Evolutionary conservation across 2,888 invertebrate genomes (phyloP), one percentile per base, ranked within the genome.

Genomic region (Melanchra persicariae): DNA sequence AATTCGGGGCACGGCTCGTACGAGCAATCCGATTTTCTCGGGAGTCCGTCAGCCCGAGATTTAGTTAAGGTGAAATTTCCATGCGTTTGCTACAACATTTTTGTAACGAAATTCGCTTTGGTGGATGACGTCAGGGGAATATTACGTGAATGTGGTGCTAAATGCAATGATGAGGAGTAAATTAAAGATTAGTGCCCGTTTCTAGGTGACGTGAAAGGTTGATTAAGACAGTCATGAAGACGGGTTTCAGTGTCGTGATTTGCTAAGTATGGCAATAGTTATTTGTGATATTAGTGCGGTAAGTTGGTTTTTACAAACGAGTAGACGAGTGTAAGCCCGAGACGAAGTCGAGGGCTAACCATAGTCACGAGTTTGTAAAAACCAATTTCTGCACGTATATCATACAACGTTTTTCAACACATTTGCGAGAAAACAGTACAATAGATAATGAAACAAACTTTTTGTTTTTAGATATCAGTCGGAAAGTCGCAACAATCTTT

Each of bases 21-120:
- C 59, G 63, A 67, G 72, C 85, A 89, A 89, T 88, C 87, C 74
- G 88, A 89, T 89, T 89, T 89, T 81, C 75, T 74, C 74, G 61
- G 79, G 83, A n/a, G 80, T 79, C 77, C 81, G 74, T 65, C 70
- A 74, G 65, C 69, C 82, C 57, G 81, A 85, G 86, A 88, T 88
- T 88, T 75, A 80, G 84, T 85, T 89, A 88, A 70, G 79, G 76
- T 76, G 68, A 22, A 49, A 82, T 79, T 79, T 65, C 54, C 52
- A 79, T 68, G 61, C 64, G 68, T 54, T 37, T 49, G 30, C 22
- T 65, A 62, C 47, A 52, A 51, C 6, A 63, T 54, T 79, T 73
- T 60, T 62, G 52, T 60, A 58, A 63, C 26, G 47, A 57, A 60
- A 43, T 69, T 47, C 43, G 19, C 37, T 81, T 66, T 62, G 17